Evolutionary conservation across 2,888 invertebrate genomes (phyloP).

Genomic region (Eremobia ochroleuca): DNA sequence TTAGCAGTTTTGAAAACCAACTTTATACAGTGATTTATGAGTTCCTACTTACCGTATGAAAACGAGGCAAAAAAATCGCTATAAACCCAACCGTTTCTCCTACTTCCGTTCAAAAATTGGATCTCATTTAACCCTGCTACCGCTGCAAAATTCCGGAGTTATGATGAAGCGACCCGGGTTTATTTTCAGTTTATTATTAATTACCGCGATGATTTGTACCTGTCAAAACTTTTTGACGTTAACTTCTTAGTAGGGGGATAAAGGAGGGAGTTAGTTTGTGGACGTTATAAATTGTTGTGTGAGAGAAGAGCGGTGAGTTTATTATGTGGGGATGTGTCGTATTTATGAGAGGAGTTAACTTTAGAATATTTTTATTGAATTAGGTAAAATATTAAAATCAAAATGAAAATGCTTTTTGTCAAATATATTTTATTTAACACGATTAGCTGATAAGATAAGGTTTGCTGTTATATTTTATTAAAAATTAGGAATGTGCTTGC

Average conservation of each 20-base stretch:
- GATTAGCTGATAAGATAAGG: no score
- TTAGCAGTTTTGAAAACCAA: background rate
- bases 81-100: background rate
- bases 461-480: no score
- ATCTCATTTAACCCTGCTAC: conserved; percentile 46
- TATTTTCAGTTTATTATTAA: conserved; percentile 67
- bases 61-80: background rate
- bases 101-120: conserved; percentile 28
- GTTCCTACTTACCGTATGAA: background rate
- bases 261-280: conserved; percentile 37
- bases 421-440: no score
- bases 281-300: conserved; percentile 46
- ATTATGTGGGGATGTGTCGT: conserved; percentile 26
- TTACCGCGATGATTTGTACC: conserved; percentile 68
- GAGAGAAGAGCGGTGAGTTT: conserved; percentile 30
- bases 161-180: conserved; percentile 57
- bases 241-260: conserved; percentile 52
- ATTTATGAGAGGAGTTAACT: conserved; percentile 18
- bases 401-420: no score
- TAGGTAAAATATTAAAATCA: background rate
- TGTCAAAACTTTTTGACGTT: conserved; percentile 67
- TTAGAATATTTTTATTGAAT: background rate
- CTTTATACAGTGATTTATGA: background rate
- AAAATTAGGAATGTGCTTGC: no score
- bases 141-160: conserved; percentile 50